Evolutionary conservation across 2,888 invertebrate genomes (phyloP).

Genomic region (Mantis religiosa): DNA sequence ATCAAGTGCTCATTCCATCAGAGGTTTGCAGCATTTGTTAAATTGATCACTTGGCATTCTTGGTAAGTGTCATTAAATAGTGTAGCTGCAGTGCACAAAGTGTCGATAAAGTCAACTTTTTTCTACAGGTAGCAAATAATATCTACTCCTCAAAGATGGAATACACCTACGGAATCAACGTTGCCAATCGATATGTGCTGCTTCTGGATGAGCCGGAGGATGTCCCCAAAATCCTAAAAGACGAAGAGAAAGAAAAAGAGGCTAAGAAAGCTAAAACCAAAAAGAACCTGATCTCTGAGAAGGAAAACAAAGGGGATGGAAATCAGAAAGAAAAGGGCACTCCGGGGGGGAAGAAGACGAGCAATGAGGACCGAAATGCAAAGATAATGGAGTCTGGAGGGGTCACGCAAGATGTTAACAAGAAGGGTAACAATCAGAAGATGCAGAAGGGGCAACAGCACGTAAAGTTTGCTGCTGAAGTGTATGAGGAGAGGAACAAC

Average conservation of each 20-base stretch:
- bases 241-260: background rate
- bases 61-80: no score
- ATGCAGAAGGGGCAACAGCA: background rate
- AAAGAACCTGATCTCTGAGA: background rate
- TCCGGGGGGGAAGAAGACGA: background rate
- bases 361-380: background rate
- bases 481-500: background rate
- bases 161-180: background rate
- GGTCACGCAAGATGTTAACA: background rate
- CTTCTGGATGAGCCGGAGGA: background rate
- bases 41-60: no score
- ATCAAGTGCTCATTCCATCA: no score
- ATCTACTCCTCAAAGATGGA: background rate
- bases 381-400: background rate
- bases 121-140: no score
- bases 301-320: background rate
- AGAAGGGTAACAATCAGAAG: background rate
- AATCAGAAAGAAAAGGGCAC: background rate
- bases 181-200: background rate
- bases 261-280: background rate
- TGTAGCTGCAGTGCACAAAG: no score
- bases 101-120: no score
- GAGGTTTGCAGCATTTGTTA: no score
- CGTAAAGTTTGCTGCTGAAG: background rate
- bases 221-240: background rate